Evolutionary conservation across 2,888 invertebrate genomes (phyloP).

Genomic region (Drosophila pegasa): DNA sequence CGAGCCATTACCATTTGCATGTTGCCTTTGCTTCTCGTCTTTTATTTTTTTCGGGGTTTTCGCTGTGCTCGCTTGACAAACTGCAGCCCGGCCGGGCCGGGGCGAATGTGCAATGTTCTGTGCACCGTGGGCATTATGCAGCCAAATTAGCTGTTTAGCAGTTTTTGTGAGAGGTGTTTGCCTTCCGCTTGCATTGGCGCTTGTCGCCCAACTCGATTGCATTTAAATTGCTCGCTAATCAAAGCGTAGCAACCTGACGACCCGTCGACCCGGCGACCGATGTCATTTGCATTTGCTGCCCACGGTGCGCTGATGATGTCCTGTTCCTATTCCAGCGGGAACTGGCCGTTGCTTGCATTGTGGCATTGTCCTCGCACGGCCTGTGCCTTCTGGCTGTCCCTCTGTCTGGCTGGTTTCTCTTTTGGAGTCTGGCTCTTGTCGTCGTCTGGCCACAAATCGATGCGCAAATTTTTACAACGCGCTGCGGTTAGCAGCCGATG

Average conservation of each 20-base stretch:
- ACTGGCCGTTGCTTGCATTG: constrained; percentile 53
- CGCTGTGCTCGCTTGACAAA: constrained; percentile 67
- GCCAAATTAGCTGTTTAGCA: constrained; percentile 31
- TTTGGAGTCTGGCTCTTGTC: constrained; percentile 48
- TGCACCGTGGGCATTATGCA: constrained; percentile 56
- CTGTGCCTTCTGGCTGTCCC: constrained; percentile 22
- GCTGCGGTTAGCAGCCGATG: constrained; percentile 67
- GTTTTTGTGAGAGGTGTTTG: constrained; percentile 43
- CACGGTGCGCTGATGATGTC: constrained; percentile 61
- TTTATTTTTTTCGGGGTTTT: constrained; percentile 30
- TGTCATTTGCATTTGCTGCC: constrained; percentile 70
- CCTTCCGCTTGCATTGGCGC: constrained; percentile 16
- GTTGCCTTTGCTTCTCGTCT: constrained; percentile 36
- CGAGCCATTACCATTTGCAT: constrained; percentile 70
- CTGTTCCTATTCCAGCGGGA: constrained; percentile 45
- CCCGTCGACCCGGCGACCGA: constrained; percentile 16
- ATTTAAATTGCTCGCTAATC: constrained; percentile 77
- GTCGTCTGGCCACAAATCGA: constrained; percentile 77
- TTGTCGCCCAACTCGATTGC: constrained; percentile 59
- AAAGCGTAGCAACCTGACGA: constrained; percentile 45
- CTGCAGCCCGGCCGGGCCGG: constrained; percentile 63
- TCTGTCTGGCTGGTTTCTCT: constrained; percentile 25
- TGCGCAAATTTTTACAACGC: constrained; percentile 76
- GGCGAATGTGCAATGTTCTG: constrained; percentile 53
- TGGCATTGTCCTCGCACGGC: constrained; percentile 49